phyloP scores from a whole-genome alignment of 2,888 invertebrate species.

The Deilephila porcellus region DNA sequence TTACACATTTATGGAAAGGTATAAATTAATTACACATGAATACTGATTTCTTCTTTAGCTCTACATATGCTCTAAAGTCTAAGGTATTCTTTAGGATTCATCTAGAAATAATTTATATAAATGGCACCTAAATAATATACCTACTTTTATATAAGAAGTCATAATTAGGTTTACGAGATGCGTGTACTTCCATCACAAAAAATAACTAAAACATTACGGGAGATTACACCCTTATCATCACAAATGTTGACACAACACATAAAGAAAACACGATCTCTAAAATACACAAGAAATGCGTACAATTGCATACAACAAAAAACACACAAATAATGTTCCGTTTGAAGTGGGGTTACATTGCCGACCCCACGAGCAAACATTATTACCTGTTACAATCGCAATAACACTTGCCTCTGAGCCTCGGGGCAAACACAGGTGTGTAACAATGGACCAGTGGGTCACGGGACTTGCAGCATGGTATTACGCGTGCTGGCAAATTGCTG shows the following conservation, averaged over 20 bases:
- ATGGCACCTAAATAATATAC: no score
- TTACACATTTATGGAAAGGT: no score
- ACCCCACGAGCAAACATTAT: slow-evolving; percentile 33
- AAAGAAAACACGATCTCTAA: neutral
- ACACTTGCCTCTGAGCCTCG: slow-evolving; percentile 64
- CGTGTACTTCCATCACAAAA: no score
- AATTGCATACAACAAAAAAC: neutral
- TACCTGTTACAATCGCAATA: slow-evolving; percentile 52
- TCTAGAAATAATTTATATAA: no score
- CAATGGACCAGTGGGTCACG: slow-evolving; percentile 11
- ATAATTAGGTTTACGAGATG: no score
- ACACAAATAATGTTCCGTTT: slow-evolving; percentile 21
- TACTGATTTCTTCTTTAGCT: no score
- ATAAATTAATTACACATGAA: no score
- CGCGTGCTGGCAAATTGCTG: slow-evolving; percentile 18
- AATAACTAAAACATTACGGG: no score
- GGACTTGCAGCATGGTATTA: no score
- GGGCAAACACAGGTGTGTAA: slow-evolving; percentile 76
- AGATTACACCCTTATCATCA: neutral
- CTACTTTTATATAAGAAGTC: no score
- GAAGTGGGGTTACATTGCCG: slow-evolving; percentile 20
- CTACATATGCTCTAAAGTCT: no score
- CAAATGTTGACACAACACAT: neutral
- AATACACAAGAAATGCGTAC: neutral
- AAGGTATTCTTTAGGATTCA: no score